Conservation (phyloP, 2,113 vertebrate genomes). For the Beaufortia kweichowensis region DNA sequence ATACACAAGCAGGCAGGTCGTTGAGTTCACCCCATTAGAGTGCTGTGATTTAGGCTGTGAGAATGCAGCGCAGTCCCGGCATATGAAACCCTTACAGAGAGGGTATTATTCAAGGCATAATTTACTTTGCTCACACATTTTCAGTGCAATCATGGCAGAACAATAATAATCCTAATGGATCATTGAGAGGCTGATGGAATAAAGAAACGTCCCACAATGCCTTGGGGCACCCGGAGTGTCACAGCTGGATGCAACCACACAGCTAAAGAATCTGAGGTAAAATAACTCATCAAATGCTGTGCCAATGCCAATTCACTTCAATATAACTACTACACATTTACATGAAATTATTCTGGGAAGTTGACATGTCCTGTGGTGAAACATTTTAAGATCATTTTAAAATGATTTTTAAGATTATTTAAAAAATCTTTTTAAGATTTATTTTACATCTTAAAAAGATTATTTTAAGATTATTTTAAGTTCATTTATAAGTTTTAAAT, state of each 20-base stretch:
- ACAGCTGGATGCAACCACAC: neutral
- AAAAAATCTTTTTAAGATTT: no score
- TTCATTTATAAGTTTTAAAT: no score
- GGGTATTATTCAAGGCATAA: conserved; percentile 43
- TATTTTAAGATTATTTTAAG: no score
- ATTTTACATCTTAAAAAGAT: no score
- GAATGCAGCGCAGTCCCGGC: conserved; percentile 8
- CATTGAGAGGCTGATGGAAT: conserved; percentile 13
- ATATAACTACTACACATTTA: neutral
- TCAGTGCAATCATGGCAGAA: conserved; percentile 36
- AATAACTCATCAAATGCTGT: conserved; percentile 10
- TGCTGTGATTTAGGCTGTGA: conserved; percentile 32
- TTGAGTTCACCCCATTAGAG: conserved; percentile 48
- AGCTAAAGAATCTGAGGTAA: neutral
- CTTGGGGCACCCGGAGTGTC: neutral
- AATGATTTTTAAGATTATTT: no score
- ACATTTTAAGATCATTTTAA: no score
- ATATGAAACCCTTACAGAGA: conserved; percentile 46
- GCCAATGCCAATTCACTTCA: neutral
- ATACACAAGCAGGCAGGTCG: conserved; percentile 30
- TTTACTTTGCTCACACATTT: conserved; percentile 49
- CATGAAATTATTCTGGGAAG: no score
- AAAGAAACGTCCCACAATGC: neutral
- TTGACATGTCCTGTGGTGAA: no score
- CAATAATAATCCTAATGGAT: conserved; percentile 41